phyloP scores from a whole-genome alignment of 2,888 invertebrate genomes.

The Drosophila mettleri region DNA sequence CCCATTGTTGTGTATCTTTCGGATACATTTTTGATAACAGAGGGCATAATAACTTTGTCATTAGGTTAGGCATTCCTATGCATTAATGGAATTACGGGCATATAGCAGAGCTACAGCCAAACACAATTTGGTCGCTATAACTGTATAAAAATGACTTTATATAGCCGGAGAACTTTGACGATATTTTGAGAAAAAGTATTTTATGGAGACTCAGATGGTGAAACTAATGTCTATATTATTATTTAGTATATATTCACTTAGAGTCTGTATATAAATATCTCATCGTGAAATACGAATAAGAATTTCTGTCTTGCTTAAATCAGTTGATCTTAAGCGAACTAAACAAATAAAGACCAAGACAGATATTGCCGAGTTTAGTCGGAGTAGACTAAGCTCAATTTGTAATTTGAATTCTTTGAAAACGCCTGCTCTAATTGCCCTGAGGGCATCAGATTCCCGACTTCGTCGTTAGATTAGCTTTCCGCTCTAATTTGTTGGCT shows the following conservation, averaged over 20 bases:
- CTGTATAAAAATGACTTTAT: slow-evolving; percentile 28
- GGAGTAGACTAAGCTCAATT: neutral
- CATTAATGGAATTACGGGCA: slow-evolving; percentile 48
- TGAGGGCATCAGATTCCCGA: slow-evolving; percentile 58
- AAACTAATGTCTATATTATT: neutral
- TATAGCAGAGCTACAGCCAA: slow-evolving; percentile 29
- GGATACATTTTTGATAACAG: slow-evolving; percentile 79
- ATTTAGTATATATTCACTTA: neutral
- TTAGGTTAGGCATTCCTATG: slow-evolving; percentile 66
- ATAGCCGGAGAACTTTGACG: neutral
- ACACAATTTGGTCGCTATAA: slow-evolving; percentile 7
- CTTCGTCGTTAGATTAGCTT: slow-evolving; percentile 55
- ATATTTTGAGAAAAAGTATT: neutral
- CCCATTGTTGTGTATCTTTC: slow-evolving; percentile 77
- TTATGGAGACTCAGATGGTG: neutral
- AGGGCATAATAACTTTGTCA: slow-evolving; percentile 74
- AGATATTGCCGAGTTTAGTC: neutral
- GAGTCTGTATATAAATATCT: too few relatives aligned
- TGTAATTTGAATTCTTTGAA: slow-evolving; percentile 3
- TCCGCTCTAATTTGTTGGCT: slow-evolving; percentile 35
- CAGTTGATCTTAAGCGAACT: too few relatives aligned
- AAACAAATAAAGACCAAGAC: neutral
- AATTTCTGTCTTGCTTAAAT: too few relatives aligned
- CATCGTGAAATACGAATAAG: too few relatives aligned
- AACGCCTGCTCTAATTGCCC: slow-evolving; percentile 35